Evolutionary conservation across 2,888 invertebrate species (phyloP), one percentile per base, ranked within the genome.

Genomic region (Andrena bucephala): DNA sequence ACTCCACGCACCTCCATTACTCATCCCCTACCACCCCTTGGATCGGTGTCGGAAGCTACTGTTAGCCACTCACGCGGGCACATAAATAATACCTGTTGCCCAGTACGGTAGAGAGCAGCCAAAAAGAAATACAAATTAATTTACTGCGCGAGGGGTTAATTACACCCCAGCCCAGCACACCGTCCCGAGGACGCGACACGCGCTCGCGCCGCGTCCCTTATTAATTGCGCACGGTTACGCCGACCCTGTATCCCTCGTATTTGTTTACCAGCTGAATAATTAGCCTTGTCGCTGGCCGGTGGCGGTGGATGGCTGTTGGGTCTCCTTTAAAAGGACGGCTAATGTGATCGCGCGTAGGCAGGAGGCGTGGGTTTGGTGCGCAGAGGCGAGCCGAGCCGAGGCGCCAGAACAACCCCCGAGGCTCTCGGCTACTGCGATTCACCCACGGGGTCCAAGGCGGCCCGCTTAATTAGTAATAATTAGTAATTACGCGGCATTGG

Each of bases 381-480:
- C 31, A 36, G 69, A 16, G 72, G 71, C 54, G 70, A 54, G 42
- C 20, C n/a, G 62, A 60, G 59, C 42, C 68, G 74, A 66, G 42
- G 83, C 81, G 84, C 74, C 82, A 79, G 74, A 81, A 83, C 85
- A 78, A 83, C 85, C 88, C 83, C 70, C 70, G 69, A 68, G 87
- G 83, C 78, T 78, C 42, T 69, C 71, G 24, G 29, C 60, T 20
- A 33, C 48, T 52, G 82, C 87, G 87, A 88, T 87, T 88, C 79
- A 81, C 84, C 85, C 24, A 77, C 77, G 80, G 79, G 36, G 62
- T 68, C 81, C 82, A 78, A 85, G 79, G 84, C 86, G 84, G 85
- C 80, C 77, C 77, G 81, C 79, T 90, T 92, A 92, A 92, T 92
- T 90, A 90, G 89, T 88, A 90, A 91, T 90, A 91, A 92, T 92